Base-by-base conservation (phyloP, 2,888 invertebrate species). In the Sesamia inferens region DNA sequence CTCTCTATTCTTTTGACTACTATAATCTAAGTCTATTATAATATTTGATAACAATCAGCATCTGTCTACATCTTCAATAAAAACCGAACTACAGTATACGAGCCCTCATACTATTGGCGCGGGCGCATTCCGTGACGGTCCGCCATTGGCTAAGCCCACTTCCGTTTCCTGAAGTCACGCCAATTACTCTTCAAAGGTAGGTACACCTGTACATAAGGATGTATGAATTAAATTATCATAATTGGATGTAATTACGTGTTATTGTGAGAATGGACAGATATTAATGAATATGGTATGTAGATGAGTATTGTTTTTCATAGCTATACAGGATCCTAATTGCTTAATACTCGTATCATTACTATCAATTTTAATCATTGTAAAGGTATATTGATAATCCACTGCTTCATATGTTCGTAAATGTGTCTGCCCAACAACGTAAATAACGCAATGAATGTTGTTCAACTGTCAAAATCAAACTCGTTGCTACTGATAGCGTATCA, bases 121-220 rank as follows among this genome's bases (percentile, higher is more conserved):
- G 87, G 85, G 86, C 90, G 87, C 88, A 87, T 82, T 81, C 91
- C 94, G 91, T 95, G 94, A 94, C 94, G 92, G 86, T 81, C 86
- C 83, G 86, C 91, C 89, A 94, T 94, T 94, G 94, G 93, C 82
- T 87, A 85, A 81, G 84, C 84, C 65, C 80, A 90, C 92, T 93
- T 95, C 95, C 95, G 95, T 92, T 95, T 95, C 94, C 94, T 92
- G 91, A 93, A 93, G 92, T 91, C 90, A 92, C 89, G 88, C 81
- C 89, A 90, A 91, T 92, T 91, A 87, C 81, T 81, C 87, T 90
- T 89, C 88, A 90, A 92, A 92, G 91, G 91, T 91, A 91, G 88
- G 89, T 90, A 90, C 92, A 93, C 92, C 91, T 92, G 92, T 93
- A 90, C 74, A 88, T 90, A 92, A 91, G 88, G 89, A 89, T 90